Evolutionary conservation across 2,113 vertebrate species (phyloP).

Genomic region (Blennius ocellaris): DNA sequence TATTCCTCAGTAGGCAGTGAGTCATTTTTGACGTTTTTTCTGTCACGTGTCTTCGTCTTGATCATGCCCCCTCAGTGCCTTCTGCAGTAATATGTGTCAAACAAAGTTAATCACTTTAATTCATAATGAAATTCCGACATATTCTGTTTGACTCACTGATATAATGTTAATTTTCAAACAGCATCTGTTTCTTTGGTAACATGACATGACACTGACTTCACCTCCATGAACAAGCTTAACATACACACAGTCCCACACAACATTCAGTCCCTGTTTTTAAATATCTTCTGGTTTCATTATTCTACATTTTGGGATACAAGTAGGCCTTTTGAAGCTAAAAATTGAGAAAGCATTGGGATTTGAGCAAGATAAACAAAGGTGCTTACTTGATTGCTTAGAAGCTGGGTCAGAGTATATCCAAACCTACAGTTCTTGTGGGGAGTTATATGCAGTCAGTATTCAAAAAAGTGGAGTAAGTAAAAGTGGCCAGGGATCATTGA

Average conservation of each 20-base stretch:
- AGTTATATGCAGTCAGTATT: no score
- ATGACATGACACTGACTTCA: not conserved
- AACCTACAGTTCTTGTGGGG: no score
- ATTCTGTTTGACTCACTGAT: not conserved
- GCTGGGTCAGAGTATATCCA: no score
- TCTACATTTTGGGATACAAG: not conserved
- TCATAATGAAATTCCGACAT: not conserved
- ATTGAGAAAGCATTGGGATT: no score
- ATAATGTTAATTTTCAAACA: not conserved
- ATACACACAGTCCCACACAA: not conserved
- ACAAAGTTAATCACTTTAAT: not conserved
- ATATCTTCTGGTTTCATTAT: constrained; percentile 6
- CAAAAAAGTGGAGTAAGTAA: no score
- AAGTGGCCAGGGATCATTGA: no score
- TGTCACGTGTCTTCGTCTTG: no score
- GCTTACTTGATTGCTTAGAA: no score
- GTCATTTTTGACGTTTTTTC: no score
- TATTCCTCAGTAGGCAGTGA: no score
- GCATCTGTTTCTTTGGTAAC: constrained; percentile 4
- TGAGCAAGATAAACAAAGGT: no score
- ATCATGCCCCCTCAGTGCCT: not conserved
- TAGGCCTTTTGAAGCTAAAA: no score
- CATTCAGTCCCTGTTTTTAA: not conserved
- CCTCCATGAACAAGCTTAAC: not conserved
- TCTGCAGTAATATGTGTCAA: not conserved